Percentiles rank a stretch among this genome's conserved stretches.
Evolutionary conservation across 2,797 vertebrate species (phyloP).

Genomic region (Melanotaenia maccullochi): DNA sequence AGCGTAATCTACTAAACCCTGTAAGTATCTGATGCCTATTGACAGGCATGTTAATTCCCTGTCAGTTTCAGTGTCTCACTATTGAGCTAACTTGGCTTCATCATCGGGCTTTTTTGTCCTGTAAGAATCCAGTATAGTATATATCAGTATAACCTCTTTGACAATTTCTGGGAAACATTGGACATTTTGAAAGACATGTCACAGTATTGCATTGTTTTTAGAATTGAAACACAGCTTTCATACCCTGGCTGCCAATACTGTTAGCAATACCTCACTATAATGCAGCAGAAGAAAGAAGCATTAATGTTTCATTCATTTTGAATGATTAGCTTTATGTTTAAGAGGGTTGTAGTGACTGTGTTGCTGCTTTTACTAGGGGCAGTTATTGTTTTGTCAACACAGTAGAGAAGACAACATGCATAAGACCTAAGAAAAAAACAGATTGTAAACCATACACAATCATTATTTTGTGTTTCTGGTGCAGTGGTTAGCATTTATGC

Average conservation of each 20-base stretch:
- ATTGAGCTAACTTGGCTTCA: slow-evolving; percentile 15
- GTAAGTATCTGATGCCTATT: slow-evolving; percentile 6
- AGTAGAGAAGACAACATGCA: not conserved
- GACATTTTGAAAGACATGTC: slow-evolving; percentile 31
- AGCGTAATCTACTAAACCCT: not conserved
- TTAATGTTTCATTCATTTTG: slow-evolving; percentile 45
- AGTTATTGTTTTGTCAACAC: not conserved
- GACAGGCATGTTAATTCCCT: slow-evolving; percentile 22
- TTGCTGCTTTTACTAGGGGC: slow-evolving; percentile 12
- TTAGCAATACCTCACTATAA: not conserved
- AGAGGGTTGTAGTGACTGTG: slow-evolving; percentile 35
- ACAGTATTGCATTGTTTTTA: slow-evolving; percentile 14
- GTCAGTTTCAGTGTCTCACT: slow-evolving; percentile 18
- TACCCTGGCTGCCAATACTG: slow-evolving; percentile 2
- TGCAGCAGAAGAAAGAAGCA: slow-evolving; percentile 16
- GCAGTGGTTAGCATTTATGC: no score
- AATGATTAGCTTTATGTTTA: slow-evolving; percentile 36
- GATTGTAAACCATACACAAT: not conserved
- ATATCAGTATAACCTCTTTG: no score
- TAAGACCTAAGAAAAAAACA: not conserved
- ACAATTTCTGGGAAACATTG: slow-evolving; percentile 21
- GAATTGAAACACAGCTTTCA: slow-evolving; percentile 26
- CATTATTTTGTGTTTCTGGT: not conserved
- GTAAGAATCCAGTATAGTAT: not conserved
- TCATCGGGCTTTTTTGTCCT: slow-evolving; percentile 7